phyloP scores from a whole-genome alignment of 1,140 invertebrate species.

The Nasonia longicornis region DNA sequence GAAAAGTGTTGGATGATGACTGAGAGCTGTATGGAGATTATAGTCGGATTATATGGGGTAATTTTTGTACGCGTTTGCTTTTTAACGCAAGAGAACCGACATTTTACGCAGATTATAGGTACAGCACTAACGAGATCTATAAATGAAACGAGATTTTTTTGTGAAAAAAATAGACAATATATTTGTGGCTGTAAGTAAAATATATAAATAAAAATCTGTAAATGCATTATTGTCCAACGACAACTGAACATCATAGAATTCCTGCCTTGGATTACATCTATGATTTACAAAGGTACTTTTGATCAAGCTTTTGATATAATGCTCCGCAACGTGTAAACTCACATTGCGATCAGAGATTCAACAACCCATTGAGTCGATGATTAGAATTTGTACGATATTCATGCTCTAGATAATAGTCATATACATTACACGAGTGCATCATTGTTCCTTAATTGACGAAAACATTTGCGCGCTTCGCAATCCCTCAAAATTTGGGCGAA shows the following conservation, averaged over 20 bases:
- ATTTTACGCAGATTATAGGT: too few species aligned
- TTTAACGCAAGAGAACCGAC: too few species aligned
- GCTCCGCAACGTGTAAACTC: neutral
- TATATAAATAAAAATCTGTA: constrained; percentile 39
- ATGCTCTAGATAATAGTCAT: neutral
- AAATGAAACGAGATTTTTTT: neutral
- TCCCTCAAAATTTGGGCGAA: too few species aligned
- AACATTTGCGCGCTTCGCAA: neutral
- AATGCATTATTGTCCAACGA: constrained; percentile 12
- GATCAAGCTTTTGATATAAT: neutral
- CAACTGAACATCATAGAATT: neutral
- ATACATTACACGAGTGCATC: neutral
- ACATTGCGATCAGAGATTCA: neutral
- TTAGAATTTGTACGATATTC: constrained; percentile 23
- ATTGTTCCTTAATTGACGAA: neutral
- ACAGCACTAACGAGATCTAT: too few species aligned
- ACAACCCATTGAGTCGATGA: neutral
- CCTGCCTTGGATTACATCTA: neutral
- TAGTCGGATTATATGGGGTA: too few species aligned
- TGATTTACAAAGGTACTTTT: neutral
- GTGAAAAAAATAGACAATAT: constrained; percentile 37
- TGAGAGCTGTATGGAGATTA: too few species aligned
- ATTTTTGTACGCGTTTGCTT: too few species aligned
- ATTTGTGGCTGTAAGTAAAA: constrained; percentile 27
- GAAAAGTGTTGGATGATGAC: neutral